Evolutionary conservation across 2,797 vertebrate species (phyloP).

Genomic region (Propithecus perrieri): DNA sequence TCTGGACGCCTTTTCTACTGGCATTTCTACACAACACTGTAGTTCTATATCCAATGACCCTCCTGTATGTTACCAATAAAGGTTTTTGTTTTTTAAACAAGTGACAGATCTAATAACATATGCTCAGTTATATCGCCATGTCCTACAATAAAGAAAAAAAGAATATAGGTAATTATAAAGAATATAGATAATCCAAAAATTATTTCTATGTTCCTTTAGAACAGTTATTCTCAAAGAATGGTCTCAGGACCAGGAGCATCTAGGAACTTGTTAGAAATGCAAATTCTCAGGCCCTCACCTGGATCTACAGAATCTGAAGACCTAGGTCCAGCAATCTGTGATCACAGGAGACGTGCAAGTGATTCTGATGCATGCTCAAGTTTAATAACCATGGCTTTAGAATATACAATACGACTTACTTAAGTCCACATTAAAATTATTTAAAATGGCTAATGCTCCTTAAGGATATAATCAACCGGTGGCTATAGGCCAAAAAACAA

Average conservation of each 20-base stretch:
- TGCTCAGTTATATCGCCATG: not conserved
- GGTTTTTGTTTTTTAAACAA: not conserved
- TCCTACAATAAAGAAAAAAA: not conserved
- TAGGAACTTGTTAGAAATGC: not conserved
- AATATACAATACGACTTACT: not conserved
- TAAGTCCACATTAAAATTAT: slow-evolving; percentile 28
- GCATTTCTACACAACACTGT: not conserved
- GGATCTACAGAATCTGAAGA: not conserved
- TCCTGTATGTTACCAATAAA: not conserved
- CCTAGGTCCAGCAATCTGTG: not conserved
- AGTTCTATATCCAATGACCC: not conserved
- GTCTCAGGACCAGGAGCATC: not conserved
- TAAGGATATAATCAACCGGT: slow-evolving; percentile 38
- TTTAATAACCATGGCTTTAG: not conserved
- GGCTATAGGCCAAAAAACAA: not conserved
- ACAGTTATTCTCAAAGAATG: not conserved
- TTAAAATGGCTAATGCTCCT: slow-evolving; percentile 28
- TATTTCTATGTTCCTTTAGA: not conserved
- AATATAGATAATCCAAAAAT: not conserved
- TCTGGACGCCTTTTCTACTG: not conserved
- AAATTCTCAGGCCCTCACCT: not conserved
- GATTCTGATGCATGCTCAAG: not conserved
- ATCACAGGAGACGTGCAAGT: not conserved
- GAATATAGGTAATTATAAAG: not conserved
- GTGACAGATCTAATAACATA: not conserved